These are phyloP conservation scores for Plecotus auritus DNA, from an alignment of 2,113 vertebrate species.

Conservation along the genomic window DNA sequence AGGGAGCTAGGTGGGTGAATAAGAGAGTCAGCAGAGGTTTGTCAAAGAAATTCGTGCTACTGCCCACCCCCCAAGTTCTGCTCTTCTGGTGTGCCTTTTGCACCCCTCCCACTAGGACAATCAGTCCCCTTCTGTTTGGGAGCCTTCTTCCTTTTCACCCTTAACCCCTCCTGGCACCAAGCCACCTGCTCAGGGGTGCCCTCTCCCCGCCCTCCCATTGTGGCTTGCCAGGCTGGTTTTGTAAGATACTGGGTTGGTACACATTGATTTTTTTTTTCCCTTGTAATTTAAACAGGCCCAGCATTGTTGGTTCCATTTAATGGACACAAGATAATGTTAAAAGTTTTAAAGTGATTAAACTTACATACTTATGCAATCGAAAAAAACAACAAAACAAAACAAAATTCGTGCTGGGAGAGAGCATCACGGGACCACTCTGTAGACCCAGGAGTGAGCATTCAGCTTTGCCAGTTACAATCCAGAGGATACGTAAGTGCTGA, in stretches of 20 bases:
- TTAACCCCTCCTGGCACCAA: conserved; percentile 25
- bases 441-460: background rate
- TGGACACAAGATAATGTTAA: conserved; percentile 95
- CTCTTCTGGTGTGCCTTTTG: conserved; percentile 80
- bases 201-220: background rate
- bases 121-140: conserved; percentile 73
- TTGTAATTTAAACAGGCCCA: conserved; percentile 94
- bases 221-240: conserved; percentile 91
- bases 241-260: conserved; percentile 94
- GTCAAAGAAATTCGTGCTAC: background rate
- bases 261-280: conserved; percentile 91
- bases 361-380: conserved; percentile 98
- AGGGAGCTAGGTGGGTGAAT: background rate
- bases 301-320: conserved; percentile 89
- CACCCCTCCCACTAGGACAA: conserved; percentile 80
- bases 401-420: conserved; percentile 2
- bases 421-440: background rate
- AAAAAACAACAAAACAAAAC: no score
- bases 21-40: background rate
- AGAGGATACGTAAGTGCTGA: background rate
- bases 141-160: conserved; percentile 36
- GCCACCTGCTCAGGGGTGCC: conserved; percentile 45
- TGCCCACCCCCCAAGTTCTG: background rate
- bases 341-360: conserved; percentile 96
- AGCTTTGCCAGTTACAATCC: background rate